A percentile compares a stretch with the other conserved stretches of the same genome.
Conservation (phyloP, 2,797 vertebrate species). For the Champsocephalus gunnari region DNA sequence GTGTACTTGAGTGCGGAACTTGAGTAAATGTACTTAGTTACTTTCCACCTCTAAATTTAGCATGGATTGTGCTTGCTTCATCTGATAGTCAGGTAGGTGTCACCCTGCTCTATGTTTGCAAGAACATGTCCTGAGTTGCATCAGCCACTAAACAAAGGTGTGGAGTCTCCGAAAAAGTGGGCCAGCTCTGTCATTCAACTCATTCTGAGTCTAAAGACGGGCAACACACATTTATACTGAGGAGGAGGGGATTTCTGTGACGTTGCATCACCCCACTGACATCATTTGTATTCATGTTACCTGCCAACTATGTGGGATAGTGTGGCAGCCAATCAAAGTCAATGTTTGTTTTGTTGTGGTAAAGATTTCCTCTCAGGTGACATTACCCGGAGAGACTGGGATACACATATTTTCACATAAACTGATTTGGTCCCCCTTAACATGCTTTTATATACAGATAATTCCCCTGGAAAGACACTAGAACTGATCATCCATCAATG, state of each 20-base stretch:
- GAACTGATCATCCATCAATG: not conserved
- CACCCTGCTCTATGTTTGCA: no score
- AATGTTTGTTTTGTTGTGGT: not conserved
- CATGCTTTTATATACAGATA: not conserved
- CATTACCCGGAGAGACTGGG: no score
- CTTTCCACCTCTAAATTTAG: no score
- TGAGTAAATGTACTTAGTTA: no score
- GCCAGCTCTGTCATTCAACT: not conserved
- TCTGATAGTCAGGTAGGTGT: no score
- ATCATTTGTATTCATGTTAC: no score
- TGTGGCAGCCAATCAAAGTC: not conserved
- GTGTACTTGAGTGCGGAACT: no score
- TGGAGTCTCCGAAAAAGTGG: not conserved
- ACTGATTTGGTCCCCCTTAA: not conserved
- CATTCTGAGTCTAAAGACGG: conserved; percentile 19
- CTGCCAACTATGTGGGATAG: rapidly evolving
- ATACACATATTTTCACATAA: no score
- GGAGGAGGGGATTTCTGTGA: not conserved
- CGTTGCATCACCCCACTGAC: not conserved
- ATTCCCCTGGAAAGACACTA: not conserved
- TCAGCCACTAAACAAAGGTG: not conserved
- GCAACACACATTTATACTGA: conserved; percentile 3
- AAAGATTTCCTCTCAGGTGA: no score
- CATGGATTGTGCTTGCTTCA: no score
- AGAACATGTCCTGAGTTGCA: no score